Evolutionary conservation across 2,797 vertebrate species (phyloP), one percentile per base, ranked within the genome.

Genomic region (Pseudopleuronectes americanus): DNA sequence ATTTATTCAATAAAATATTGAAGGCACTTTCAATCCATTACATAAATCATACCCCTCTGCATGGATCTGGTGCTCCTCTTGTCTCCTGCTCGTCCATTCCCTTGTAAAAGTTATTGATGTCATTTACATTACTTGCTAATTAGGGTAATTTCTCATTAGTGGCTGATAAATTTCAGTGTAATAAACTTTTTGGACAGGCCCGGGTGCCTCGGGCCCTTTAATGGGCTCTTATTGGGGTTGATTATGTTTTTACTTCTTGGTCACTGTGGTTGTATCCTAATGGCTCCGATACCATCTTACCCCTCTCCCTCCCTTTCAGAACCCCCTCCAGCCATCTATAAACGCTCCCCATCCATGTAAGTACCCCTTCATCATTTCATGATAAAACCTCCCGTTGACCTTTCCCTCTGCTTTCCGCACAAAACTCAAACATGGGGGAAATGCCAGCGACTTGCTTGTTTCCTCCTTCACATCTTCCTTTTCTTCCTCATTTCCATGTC

Each of bases 321-420:
- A 86, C 82, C 90, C 86, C 92, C 94, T 84, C 90, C 95, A 78
- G 92, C 95, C 92, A 95, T 96, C 92, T 95, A 94, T 93, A 96
- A 96, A 92, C 90, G 93, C 83, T 86, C 93, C 78, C 87, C 92
- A 88, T 89, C 94, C 67, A 93, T 95, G 97, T 99, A 96, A 99
- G 97, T 97, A 87, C 68, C 10, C 31, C 84, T 90, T 79, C 57
- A 83, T 75, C 81, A 89, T 86, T 68, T 77, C 41, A 63, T 71
- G 71, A 68, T 71, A 74, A 73, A 57, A 52, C 73, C 61, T 75
- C 56, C 49, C 55, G 68, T 66, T 84, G 79, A 77, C 83, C 81
- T 82, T 41, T 80, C 64, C 24, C 45, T 80, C 72, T 19, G 36
- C 56, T 53, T 76, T 61, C 14, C 36, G 57, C 36, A 38, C 36